A percentile compares a stretch with the other conserved stretches of the same genome.
Evolutionary conservation across 1,140 invertebrate species (phyloP).

Genomic region (Carposina sasakii): DNA sequence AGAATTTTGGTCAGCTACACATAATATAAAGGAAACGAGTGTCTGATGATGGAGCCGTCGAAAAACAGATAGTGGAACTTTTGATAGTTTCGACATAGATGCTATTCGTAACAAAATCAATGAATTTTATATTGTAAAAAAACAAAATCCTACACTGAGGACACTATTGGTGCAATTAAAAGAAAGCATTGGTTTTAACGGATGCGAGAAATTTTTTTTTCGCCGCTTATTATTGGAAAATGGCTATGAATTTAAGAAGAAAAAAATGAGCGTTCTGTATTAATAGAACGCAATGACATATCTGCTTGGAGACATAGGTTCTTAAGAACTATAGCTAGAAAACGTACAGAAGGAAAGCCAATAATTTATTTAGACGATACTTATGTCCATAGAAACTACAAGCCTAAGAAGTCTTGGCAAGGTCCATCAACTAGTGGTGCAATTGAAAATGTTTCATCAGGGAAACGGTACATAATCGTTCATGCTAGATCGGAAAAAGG

Average conservation of each 20-base stretch:
- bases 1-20: too few relatives aligned
- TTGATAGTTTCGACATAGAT: slow-evolving; percentile 15
- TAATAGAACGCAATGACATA: slow-evolving; percentile 6
- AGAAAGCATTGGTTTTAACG: background rate
- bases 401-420: slow-evolving; percentile 11
- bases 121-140: slow-evolving; percentile 23
- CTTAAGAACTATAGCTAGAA: background rate
- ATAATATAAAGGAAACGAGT: too few relatives aligned
- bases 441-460: slow-evolving; percentile 4
- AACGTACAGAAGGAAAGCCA: background rate
- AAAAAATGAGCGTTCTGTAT: background rate
- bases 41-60: too few relatives aligned
- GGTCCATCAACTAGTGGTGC: slow-evolving; percentile 1
- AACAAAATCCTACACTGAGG: slow-evolving; percentile 21
- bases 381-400: slow-evolving; percentile 12
- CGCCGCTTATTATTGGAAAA: slow-evolving; percentile 1
- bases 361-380: slow-evolving; percentile 9
- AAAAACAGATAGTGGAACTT: too few relatives aligned
- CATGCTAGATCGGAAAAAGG: slow-evolving; percentile 12
- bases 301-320: slow-evolving; percentile 2
- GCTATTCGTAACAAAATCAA: slow-evolving; percentile 18
- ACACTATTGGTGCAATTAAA: slow-evolving; percentile 3
- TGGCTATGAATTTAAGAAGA: slow-evolving; percentile 7
- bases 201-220: slow-evolving; percentile 3
- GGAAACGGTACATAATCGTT: slow-evolving; percentile 10